Conservation (phyloP, 2,797 vertebrate genomes). For the Gastrophryne carolinensis region DNA sequence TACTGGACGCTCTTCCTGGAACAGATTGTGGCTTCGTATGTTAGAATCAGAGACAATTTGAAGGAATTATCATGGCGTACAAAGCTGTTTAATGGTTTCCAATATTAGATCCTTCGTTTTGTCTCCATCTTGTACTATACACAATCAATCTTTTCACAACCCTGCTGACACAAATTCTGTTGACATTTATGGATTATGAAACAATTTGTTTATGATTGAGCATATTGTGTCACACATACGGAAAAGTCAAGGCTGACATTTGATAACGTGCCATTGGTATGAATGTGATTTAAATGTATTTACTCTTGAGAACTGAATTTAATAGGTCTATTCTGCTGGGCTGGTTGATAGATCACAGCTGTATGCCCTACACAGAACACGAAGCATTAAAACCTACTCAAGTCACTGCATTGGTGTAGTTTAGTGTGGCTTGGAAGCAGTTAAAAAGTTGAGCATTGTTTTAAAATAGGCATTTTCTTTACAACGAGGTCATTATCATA, state of each 20-base stretch:
- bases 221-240: neutral
- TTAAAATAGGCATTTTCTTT: too few species aligned
- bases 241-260: neutral
- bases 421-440: too few species aligned
- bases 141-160: neutral
- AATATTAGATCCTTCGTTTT: neutral
- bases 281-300: neutral
- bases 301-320: neutral
- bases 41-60: neutral
- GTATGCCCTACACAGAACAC: neutral
- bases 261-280: neutral
- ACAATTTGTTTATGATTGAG: neutral
- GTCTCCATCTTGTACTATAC: neutral
- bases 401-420: too few species aligned
- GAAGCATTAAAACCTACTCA: neutral
- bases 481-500: too few species aligned
- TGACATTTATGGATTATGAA: neutral
- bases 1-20: neutral
- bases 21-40: neutral
- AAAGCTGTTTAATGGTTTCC: neutral
- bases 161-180: neutral
- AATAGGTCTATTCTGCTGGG: neutral
- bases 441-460: too few species aligned
- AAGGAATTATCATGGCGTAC: neutral
- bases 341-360: neutral